Percentiles rank a stretch among this genome's conserved stretches.
Evolutionary conservation across 2,888 invertebrate species (phyloP).

Genomic region (Dryobotodes eremita): DNA sequence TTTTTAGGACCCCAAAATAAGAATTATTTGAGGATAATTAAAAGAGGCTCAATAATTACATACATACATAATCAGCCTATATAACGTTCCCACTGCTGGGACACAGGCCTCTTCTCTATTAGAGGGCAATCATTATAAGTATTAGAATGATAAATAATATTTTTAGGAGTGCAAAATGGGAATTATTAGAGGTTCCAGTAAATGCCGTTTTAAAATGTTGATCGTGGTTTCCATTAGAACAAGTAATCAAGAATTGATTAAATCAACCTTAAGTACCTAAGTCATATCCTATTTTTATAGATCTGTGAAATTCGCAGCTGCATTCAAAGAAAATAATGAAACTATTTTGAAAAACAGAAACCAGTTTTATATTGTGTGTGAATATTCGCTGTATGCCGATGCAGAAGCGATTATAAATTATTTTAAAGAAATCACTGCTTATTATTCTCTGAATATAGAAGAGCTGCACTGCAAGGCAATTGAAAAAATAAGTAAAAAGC

Average conservation of each 20-base stretch:
- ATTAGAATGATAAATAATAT: neutral
- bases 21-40: neutral
- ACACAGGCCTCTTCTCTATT: no score
- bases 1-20: neutral
- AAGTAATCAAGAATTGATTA: neutral
- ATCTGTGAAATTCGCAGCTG: slow-evolving; percentile 31
- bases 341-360: slow-evolving; percentile 58
- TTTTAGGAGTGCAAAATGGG: neutral
- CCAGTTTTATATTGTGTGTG: slow-evolving; percentile 56
- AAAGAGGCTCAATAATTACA: no score
- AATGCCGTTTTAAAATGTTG: neutral
- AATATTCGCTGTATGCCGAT: slow-evolving; percentile 40
- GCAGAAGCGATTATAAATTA: slow-evolving; percentile 56
- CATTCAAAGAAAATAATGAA: slow-evolving; percentile 61
- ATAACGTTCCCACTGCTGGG: no score
- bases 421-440: slow-evolving; percentile 23
- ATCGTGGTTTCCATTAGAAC: neutral
- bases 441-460: neutral
- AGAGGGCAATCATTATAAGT: neutral
- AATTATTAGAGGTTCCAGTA: neutral
- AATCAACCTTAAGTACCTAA: neutral
- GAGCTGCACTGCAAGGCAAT: neutral
- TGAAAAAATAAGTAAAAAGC: neutral
- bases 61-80: no score
- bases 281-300: slow-evolving; percentile 35